These are phyloP conservation scores for Festucalex cinctus DNA, from an alignment of 2,113 vertebrate species.

Conservation along the genomic window DNA sequence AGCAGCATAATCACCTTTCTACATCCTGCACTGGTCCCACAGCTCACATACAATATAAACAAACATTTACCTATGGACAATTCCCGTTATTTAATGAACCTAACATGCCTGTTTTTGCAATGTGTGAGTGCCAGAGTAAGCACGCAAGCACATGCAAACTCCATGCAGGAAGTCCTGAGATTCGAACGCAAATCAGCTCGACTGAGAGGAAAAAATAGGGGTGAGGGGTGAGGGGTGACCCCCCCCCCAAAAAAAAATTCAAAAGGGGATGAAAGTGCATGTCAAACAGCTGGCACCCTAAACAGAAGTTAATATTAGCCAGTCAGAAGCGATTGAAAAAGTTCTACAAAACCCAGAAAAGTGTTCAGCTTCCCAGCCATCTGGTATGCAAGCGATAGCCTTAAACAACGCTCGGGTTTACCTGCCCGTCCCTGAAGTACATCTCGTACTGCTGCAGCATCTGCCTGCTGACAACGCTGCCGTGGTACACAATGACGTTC, in stretches of 20 bases:
- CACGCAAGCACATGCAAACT: no score
- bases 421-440: slow-evolving; percentile 97
- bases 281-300: no score
- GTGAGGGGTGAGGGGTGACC: no score
- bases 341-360: background rate
- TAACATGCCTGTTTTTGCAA: no score
- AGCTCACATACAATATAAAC: background rate
- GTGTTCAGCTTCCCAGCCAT: background rate
- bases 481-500: slow-evolving; percentile 96
- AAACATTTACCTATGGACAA: background rate
- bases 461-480: slow-evolving; percentile 94
- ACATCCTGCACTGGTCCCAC: background rate
- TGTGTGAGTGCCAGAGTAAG: no score
- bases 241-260: no score
- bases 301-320: no score
- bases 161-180: no score
- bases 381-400: background rate
- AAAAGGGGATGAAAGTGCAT: no score
- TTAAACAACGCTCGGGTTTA: slow-evolving; percentile 38
- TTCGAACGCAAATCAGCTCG: no score
- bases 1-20: background rate
- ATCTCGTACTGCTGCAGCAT: slow-evolving; percentile 99
- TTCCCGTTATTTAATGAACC: background rate
- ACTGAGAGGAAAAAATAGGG: no score
- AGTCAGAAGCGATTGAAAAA: background rate